A percentile compares a stretch with the other conserved stretches of the same genome.
Conservation (phyloP, 2,113 vertebrate genomes). For the Phrynosoma blainvillii region DNA sequence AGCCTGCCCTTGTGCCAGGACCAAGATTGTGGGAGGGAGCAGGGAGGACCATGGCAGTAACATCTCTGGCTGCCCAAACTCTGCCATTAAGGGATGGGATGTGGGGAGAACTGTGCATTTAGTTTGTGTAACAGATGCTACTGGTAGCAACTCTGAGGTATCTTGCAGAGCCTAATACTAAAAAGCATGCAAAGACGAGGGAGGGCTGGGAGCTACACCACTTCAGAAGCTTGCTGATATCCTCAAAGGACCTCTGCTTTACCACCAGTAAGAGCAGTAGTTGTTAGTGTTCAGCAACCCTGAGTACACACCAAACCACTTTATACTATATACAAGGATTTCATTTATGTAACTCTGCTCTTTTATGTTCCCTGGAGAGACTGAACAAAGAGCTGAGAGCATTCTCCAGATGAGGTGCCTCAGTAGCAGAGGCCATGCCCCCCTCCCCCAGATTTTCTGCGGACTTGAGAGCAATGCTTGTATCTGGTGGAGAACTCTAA, state of each 20-base stretch:
- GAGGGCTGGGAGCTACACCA: not conserved
- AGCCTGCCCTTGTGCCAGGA: too few relatives aligned
- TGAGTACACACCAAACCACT: not conserved
- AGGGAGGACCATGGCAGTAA: too few relatives aligned
- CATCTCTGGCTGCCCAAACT: not conserved
- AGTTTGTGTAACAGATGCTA: not conserved
- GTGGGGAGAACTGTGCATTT: too few relatives aligned
- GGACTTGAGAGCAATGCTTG: not conserved
- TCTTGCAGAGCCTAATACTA: not conserved
- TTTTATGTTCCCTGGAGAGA: not conserved
- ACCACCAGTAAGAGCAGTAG: accelerated
- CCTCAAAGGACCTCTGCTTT: not conserved
- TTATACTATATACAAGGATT: not conserved
- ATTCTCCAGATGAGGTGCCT: not conserved
- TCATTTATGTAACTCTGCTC: not conserved
- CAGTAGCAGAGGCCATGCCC: not conserved
- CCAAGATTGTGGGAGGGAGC: too few relatives aligned
- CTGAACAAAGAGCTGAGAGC: accelerated
- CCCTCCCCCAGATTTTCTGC: not conserved
- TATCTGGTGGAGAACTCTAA: conserved; percentile 23
- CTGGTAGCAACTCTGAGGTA: not conserved
- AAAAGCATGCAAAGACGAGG: too few relatives aligned
- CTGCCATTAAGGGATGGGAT: too few relatives aligned
- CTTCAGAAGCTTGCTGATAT: not conserved
- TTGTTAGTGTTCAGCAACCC: not conserved